Base-by-base conservation (phyloP, 2,888 invertebrate genomes). In the Auanema freiburgensis region DNA sequence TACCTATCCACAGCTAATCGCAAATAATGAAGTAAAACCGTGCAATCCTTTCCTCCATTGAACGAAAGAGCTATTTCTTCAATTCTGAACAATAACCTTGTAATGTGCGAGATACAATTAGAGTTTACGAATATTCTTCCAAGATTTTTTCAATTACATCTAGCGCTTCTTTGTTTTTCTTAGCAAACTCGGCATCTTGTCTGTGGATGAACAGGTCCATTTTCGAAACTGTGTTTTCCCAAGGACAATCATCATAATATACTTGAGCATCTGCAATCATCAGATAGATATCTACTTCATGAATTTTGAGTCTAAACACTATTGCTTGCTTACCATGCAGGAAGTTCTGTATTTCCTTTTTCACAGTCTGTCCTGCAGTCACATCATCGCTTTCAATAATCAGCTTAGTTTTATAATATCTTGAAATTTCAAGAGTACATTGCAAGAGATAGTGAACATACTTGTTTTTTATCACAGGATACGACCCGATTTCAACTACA, bases 31-130 rank as follows among this genome's bases (percentile, higher is more conserved):
- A 98, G 86, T 14, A 97, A 87, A 0, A 91, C 92, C 0, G 96
- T 96, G 84, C 97, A 97, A 86, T 98, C 98, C 87, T 98, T 98
- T 1, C 98, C 98, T 3, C 98, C 98, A 84, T 98, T 98, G 85
- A 97, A 98, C 25, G 93, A 91, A 40, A 98, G 84, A 80, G 93
- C 92, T 16, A 93, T 87, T 84, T 92, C 90, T 59, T 90, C 88
- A 21, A 89, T 84, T n/a, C 88, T 87, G 84, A 89, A 92, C 56
- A 2, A 10, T 12, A 4, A 16, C 14, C 2, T 33, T 40, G 49
- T 10, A 51, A 25, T 14, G 14, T n/a, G n/a, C 41, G 10, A 16
- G 6, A 43, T 33, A 33, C 8, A 41, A 3, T 24, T n/a, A 1
- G 1, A 78, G 50, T 63, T 55, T n/a, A 77, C 78, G 59, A 50